Evolutionary conservation across 2,888 invertebrate genomes (phyloP).

Genomic region (Lithophane ornitopus): DNA sequence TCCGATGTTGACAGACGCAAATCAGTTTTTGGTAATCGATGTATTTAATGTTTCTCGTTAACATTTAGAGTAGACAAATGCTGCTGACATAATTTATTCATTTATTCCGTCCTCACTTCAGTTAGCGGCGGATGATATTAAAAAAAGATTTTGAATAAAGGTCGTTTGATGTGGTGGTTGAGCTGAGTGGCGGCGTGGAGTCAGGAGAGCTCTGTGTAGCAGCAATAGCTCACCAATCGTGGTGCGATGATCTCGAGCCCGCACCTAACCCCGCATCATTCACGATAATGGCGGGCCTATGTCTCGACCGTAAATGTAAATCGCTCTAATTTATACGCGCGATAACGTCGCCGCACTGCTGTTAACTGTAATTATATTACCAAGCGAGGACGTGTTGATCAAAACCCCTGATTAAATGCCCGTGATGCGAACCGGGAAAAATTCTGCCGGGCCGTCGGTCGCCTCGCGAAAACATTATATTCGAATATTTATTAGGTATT

Average conservation of each 20-base stretch:
- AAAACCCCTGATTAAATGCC: slow-evolving; percentile 88
- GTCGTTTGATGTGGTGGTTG: slow-evolving; percentile 50
- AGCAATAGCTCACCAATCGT: slow-evolving; percentile 69
- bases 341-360: slow-evolving; percentile 90
- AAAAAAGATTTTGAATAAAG: slow-evolving; percentile 55
- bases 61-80: slow-evolving; percentile 55
- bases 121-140: slow-evolving; percentile 43
- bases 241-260: slow-evolving; percentile 80
- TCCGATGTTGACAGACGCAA: slow-evolving; percentile 26
- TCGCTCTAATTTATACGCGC: slow-evolving; percentile 90
- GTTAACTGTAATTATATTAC: slow-evolving; percentile 91
- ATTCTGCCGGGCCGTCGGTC: slow-evolving; percentile 71
- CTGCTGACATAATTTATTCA: slow-evolving; percentile 54
- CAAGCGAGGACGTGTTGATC: slow-evolving; percentile 90
- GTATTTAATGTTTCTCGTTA: slow-evolving; percentile 58
- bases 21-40: slow-evolving; percentile 49
- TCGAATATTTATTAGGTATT: slow-evolving; percentile 65
- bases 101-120: slow-evolving; percentile 55
- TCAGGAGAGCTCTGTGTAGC: slow-evolving; percentile 50
- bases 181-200: slow-evolving; percentile 25
- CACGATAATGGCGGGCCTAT: slow-evolving; percentile 87
- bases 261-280: slow-evolving; percentile 87
- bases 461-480: slow-evolving; percentile 64
- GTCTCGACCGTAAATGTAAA: slow-evolving; percentile 90
- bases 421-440: slow-evolving; percentile 82